These are phyloP conservation scores for Chorisops tibialis DNA, from an alignment of 2,888 invertebrate species.

Conservation along the genomic window DNA sequence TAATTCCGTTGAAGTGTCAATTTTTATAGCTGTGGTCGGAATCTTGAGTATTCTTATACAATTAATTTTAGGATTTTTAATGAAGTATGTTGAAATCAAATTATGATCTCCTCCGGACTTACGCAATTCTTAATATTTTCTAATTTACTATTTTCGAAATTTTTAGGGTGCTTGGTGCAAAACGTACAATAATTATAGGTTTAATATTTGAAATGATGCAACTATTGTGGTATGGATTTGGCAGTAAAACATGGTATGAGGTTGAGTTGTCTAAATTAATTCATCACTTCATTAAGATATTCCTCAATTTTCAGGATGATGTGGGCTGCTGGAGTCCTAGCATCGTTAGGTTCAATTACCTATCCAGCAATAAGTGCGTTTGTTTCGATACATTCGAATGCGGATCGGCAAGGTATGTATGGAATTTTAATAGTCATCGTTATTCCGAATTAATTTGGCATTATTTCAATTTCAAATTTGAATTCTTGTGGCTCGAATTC, in stretches of 20 bases:
- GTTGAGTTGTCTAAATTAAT: background rate
- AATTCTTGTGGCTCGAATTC: background rate
- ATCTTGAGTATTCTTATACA: constrained; percentile 94
- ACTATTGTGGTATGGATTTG: constrained; percentile 95
- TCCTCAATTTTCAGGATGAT: constrained; percentile 79
- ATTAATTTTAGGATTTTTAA: constrained; percentile 77
- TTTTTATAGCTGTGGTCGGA: constrained; percentile 96
- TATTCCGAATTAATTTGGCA: background rate
- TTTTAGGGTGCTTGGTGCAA: constrained; percentile 79
- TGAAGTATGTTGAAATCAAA: constrained; percentile 55
- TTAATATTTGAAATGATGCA: constrained; percentile 95
- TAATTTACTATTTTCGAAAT: background rate
- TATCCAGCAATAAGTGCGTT: constrained; percentile 99
- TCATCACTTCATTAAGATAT: background rate
- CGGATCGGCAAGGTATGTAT: constrained; percentile 85
- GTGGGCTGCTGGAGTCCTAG: constrained; percentile 97
- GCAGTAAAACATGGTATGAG: constrained; percentile 84
- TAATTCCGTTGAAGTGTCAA: constrained; percentile 89
- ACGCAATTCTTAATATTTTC: background rate
- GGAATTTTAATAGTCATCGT: background rate
- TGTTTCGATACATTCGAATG: constrained; percentile 94
- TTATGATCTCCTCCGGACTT: background rate
- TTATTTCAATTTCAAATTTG: background rate
- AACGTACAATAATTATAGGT: constrained; percentile 96
- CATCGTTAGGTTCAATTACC: constrained; percentile 92